Percentiles rank a stretch among this genome's conserved stretches.
These are phyloP conservation scores for Aphaenogaster ashmeadi DNA, from an alignment of 1,140 invertebrate species.

Conservation along the genomic window DNA sequence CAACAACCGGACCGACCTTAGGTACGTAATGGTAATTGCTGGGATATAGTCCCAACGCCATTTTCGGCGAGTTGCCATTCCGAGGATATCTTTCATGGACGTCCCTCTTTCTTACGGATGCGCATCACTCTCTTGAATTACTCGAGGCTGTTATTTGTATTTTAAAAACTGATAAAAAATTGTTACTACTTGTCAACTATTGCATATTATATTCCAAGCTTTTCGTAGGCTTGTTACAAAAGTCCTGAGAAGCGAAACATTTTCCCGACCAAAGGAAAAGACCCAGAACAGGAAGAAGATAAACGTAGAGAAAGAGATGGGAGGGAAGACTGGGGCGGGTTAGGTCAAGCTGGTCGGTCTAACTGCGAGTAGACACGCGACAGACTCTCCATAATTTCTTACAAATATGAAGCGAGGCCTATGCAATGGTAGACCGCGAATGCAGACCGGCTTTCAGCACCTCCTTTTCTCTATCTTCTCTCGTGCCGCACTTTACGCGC, in stretches of 20 bases:
- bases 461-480: slow-evolving; percentile 64
- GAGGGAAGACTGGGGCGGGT: slow-evolving; percentile 49
- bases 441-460: slow-evolving; percentile 68
- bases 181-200: background rate
- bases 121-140: slow-evolving; percentile 26
- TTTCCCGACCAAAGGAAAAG: slow-evolving; percentile 1
- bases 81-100: slow-evolving; percentile 55
- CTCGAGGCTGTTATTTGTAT: background rate
- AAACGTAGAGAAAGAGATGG: slow-evolving; percentile 38
- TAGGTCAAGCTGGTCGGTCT: slow-evolving; percentile 70
- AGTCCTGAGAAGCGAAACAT: background rate
- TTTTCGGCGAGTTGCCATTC: slow-evolving; percentile 84
- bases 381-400: slow-evolving; percentile 77
- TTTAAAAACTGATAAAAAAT: background rate
- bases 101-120: slow-evolving; percentile 10
- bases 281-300: slow-evolving; percentile 60
- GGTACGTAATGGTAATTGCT: slow-evolving; percentile 83
- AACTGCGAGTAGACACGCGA: slow-evolving; percentile 79
- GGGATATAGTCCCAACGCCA: slow-evolving; percentile 81
- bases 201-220: background rate
- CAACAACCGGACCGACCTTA: slow-evolving; percentile 79
- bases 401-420: slow-evolving; percentile 74
- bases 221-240: background rate
- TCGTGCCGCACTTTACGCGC: slow-evolving; percentile 43
- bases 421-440: slow-evolving; percentile 13